A percentile compares a stretch with the other conserved stretches of the same genome.
Evolutionary conservation across 2,113 vertebrate genomes (phyloP).

Genomic region (Phalacrocorax carbo): DNA sequence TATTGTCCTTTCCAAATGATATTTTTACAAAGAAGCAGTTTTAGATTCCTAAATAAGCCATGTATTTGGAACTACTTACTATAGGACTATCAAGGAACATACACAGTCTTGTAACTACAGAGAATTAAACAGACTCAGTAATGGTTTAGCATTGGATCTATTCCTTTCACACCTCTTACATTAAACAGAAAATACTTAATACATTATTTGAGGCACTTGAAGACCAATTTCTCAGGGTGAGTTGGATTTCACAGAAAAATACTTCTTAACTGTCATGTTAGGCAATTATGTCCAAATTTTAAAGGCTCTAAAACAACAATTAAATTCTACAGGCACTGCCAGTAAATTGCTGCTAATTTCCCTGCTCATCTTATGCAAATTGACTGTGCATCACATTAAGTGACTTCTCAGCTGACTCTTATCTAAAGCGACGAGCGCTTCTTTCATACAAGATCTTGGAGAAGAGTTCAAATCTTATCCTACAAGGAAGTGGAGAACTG

Average conservation of each 20-base stretch:
- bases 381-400: background rate
- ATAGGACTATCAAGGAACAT: background rate
- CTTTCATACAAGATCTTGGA: background rate
- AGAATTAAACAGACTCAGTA: background rate
- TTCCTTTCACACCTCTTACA: background rate
- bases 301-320: background rate
- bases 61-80: background rate
- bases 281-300: background rate
- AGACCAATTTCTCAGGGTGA: background rate
- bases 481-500: background rate
- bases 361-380: background rate
- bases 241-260: background rate
- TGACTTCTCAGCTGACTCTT: background rate
- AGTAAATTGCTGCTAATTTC: background rate
- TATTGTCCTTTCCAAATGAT: accelerated
- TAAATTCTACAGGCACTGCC: background rate
- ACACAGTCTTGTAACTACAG: background rate
- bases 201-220: background rate
- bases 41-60: background rate
- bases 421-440: background rate
- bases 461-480: background rate
- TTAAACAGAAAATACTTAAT: background rate
- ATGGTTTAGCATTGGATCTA: background rate
- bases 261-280: background rate
- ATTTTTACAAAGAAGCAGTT: background rate